Evolutionary conservation across 1,140 invertebrate genomes (phyloP), one percentile per base, ranked within the genome.

Genomic region (Thaumatotibia leucotreta): DNA sequence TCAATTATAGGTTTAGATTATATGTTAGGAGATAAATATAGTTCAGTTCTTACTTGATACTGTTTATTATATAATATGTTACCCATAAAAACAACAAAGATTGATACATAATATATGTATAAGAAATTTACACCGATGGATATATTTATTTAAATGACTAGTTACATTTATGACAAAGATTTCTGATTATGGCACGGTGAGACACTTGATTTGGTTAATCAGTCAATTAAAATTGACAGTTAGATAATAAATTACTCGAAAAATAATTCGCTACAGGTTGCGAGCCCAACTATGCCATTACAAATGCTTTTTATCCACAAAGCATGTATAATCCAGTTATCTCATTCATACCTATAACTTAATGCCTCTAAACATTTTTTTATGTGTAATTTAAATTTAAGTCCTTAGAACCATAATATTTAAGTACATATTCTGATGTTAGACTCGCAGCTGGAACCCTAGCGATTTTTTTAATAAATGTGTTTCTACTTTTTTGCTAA

Each of bases 151-250:
- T 58, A 58, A 58, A 31, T 31, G 22, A 27, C 50, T 58, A 58
- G 52, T n/a, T 27, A 58, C 52, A 14, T 31, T 0, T 58, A 58
- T 58, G 52, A n/a, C 52, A 14, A 27, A 58, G 52, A 58, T 27
- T n/a, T 58, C 24, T 27, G 23, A 33, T 64, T 29, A 45, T 74
- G 72, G 72, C 72, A 74, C 72, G 49, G 54, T 63, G 72, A 74
- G 72, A 69, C 64, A 54, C 52, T 54, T 27, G 24, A 58, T 31
- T 27, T 45, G 39, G 24, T 31, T 58, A 45, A 45, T 58, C 52
- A 70, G 68, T 70, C 69, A 71, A 71, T 63, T 9, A 61, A 63
- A 72, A 74, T 71, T 72, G 73, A 74, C 73, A 65, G 65, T 39
- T 61, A 66, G 29, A 66, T 63, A 65, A 65, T 74, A 74, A 69